Base-by-base conservation (phyloP, 2,888 invertebrate species). In the Blastobasis lacticolella region DNA sequence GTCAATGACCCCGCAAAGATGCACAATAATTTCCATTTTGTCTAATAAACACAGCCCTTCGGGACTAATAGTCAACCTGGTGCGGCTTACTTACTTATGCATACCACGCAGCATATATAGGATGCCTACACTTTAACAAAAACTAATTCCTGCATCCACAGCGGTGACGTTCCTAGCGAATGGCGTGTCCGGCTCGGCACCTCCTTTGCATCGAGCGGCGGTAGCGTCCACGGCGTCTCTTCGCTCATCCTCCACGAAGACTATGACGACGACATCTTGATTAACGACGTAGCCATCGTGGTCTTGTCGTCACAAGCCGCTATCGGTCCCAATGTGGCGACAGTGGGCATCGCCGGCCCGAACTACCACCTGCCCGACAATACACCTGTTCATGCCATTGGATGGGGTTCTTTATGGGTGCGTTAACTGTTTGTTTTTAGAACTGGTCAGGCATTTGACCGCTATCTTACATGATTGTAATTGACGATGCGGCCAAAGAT, bases 261-360 rank as follows among this genome's bases (percentile, higher is more conserved):
- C 0, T 79, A 74, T 67, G 53, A 51, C 46, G 5, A 37, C 6
- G 0, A 4, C 4, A 55, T 57, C 4, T 44, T 71, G 3, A 58
- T 71, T 49, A 48, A 67, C 40, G 80, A 81, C 50, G 46, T 80
- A 5, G 71, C 78, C n/a, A 50, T 81, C 37, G n/a, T 78, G n/a
- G 55, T 54, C 36, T 66, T 79, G n/a, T 0, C 55, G 1, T n/a
- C 37, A 0, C 52, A 68, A 0, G 71, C 71, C 1, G 49, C 50
- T 0, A 55, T 52, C 37, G 62, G 66, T 5, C 5, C 23, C 38
- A 36, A 1, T 1, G 49, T 78, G 7, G 55, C 49, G 3, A 5
- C 60, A 1, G 79, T 68, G 8, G 54, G 64, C n/a, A 58, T 78
- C 48, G 54, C 76, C 44, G 69, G 69, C 2, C 1, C 57, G 3